Evolutionary conservation across 1,140 invertebrate genomes (phyloP).

Genomic region (Aphaenogaster ashmeadi): DNA sequence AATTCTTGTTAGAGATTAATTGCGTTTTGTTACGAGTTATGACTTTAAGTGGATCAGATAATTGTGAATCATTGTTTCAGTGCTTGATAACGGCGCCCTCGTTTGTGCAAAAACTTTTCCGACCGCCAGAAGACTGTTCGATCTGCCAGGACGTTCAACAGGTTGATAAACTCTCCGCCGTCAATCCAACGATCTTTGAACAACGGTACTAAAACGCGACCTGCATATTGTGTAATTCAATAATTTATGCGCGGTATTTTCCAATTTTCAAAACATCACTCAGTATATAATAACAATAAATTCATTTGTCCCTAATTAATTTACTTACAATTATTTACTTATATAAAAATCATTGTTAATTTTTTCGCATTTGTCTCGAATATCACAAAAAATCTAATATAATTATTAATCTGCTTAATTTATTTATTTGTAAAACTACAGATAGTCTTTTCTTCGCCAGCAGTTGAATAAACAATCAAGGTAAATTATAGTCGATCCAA

Average conservation of each 20-base stretch:
- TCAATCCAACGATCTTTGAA: conserved; percentile 91
- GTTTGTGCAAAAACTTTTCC: conserved; percentile 89
- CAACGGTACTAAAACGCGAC: conserved; percentile 82
- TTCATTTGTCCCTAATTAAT: not conserved
- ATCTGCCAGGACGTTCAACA: conserved; percentile 90
- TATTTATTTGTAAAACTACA: not conserved
- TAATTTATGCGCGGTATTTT: not conserved
- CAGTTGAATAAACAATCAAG: too few species aligned
- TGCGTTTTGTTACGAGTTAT: not conserved
- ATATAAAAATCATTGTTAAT: not conserved
- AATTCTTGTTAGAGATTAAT: not conserved
- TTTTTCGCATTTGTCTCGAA: not conserved
- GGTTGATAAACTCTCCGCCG: conserved; percentile 89
- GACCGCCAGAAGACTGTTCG: conserved; percentile 92
- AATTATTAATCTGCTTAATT: not conserved
- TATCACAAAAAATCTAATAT: not conserved
- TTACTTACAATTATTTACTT: not conserved
- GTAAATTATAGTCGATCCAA: too few species aligned
- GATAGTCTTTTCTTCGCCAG: too few species aligned
- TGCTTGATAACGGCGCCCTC: conserved; percentile 89
- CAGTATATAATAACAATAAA: not conserved
- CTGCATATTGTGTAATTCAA: not conserved
- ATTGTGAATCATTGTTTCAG: conserved; percentile 79
- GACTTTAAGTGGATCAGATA: not conserved
- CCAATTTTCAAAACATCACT: not conserved